Conservation (phyloP, 2,797 vertebrate species). For the Esox lucius region DNA sequence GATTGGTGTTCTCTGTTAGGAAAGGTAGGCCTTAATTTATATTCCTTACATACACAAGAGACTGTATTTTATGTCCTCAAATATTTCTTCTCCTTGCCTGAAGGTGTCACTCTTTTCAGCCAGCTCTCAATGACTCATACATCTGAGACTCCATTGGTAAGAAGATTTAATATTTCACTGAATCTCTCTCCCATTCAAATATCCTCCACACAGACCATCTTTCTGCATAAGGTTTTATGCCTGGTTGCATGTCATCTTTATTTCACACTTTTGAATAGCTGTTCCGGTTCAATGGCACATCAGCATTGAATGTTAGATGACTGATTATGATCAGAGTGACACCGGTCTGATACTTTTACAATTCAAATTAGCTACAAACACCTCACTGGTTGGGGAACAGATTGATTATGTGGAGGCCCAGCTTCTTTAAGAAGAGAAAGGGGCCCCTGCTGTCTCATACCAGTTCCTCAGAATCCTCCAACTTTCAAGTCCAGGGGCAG, state of each 20-base stretch:
- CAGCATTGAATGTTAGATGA: background rate
- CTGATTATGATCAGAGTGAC: background rate
- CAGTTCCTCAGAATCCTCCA: conserved; percentile 80
- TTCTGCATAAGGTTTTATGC: background rate
- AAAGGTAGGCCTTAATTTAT: background rate
- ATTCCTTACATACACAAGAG: background rate
- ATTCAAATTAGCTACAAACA: conserved; percentile 50
- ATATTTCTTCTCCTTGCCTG: background rate
- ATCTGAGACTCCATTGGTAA: conserved; percentile 1
- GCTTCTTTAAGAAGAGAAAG: conserved; percentile 79
- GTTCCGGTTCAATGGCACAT: background rate
- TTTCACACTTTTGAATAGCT: background rate
- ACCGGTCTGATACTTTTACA: conserved; percentile 1
- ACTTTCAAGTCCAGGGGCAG: background rate
- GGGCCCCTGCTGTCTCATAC: conserved; percentile 84
- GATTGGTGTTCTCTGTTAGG: background rate
- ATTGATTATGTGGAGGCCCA: conserved; percentile 83
- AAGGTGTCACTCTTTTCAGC: conserved; percentile 1
- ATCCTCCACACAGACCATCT: background rate
- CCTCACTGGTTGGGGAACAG: conserved; percentile 80
- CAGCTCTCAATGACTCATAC: conserved; percentile 50
- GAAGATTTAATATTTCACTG: background rate
- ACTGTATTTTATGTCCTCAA: background rate
- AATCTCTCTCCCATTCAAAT: background rate
- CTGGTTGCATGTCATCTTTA: background rate